Percentiles rank a stretch among this genome's conserved stretches.
Evolutionary conservation across 2,113 vertebrate genomes (phyloP).

Genomic region (Mobula hypostoma): DNA sequence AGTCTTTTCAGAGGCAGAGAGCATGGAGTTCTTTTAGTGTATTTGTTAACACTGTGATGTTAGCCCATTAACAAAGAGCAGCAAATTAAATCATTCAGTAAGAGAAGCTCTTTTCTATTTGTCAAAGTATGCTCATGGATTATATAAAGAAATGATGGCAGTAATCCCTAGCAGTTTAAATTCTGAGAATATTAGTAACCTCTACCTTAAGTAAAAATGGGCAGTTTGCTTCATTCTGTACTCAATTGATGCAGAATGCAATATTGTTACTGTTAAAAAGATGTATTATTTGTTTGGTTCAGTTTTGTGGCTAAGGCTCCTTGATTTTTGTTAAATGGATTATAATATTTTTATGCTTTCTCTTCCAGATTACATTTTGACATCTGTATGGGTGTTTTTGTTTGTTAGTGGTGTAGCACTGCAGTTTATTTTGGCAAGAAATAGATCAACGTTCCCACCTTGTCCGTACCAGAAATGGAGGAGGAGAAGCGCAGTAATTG

Average conservation of each 20-base stretch:
- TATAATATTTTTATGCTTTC: neutral
- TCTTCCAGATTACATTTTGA: conserved; percentile 38
- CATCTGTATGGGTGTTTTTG: conserved; percentile 32
- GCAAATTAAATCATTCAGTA: neutral
- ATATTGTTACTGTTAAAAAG: neutral
- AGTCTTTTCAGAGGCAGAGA: too few species aligned
- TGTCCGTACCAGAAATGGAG: conserved; percentile 33
- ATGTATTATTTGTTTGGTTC: neutral
- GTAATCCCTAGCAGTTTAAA: neutral
- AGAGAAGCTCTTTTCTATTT: neutral
- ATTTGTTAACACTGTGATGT: neutral
- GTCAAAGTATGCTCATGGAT: neutral
- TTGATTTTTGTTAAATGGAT: neutral
- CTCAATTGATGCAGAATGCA: neutral
- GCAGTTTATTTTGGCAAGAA: conserved; percentile 36
- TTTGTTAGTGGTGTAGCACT: neutral
- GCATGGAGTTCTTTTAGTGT: neutral
- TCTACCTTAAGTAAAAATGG: neutral
- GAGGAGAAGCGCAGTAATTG: neutral
- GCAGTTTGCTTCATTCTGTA: neutral
- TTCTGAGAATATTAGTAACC: neutral
- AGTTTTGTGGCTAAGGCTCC: too few species aligned
- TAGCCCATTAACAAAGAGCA: neutral
- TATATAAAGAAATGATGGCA: neutral
- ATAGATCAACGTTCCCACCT: conserved; percentile 33